Evolutionary conservation across 2,113 vertebrate genomes (phyloP).

Genomic region (Stercorarius parasiticus): DNA sequence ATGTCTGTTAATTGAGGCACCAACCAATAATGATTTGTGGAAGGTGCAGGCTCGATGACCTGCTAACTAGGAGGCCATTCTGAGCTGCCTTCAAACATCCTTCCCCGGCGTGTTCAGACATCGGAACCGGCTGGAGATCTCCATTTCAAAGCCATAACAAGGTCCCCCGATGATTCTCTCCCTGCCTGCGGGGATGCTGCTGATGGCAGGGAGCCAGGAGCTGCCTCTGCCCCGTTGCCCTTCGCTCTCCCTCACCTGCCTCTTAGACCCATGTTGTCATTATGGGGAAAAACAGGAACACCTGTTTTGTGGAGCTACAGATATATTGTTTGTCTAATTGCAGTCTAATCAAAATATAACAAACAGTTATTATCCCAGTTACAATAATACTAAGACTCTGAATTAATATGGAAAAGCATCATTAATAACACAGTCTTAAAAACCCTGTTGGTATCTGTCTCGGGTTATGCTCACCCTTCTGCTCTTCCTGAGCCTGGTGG

Average conservation of each 20-base stretch:
- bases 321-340: not conserved
- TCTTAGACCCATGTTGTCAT: not conserved
- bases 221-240: not conserved
- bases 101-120: not conserved
- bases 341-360: not conserved
- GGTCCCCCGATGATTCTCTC: not conserved
- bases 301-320: not conserved
- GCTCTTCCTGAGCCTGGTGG: not conserved
- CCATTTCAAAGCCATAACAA: not conserved
- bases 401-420: not conserved
- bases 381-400: not conserved
- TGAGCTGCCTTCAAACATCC: not conserved
- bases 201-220: not conserved
- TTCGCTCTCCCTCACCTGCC: not conserved
- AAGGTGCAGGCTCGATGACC: not conserved
- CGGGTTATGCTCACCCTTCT: not conserved
- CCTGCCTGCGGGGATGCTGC: fast-evolving
- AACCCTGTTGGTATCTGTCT: not conserved
- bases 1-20: not conserved
- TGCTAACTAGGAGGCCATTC: not conserved
- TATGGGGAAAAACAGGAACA: not conserved
- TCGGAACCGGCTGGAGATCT: not conserved
- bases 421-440: not conserved
- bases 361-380: not conserved
- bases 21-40: not conserved